Evolutionary conservation across 2,888 invertebrate species (phyloP), one percentile per base, ranked within the genome.

Genomic region (Xanthorhoe spadicearia): DNA sequence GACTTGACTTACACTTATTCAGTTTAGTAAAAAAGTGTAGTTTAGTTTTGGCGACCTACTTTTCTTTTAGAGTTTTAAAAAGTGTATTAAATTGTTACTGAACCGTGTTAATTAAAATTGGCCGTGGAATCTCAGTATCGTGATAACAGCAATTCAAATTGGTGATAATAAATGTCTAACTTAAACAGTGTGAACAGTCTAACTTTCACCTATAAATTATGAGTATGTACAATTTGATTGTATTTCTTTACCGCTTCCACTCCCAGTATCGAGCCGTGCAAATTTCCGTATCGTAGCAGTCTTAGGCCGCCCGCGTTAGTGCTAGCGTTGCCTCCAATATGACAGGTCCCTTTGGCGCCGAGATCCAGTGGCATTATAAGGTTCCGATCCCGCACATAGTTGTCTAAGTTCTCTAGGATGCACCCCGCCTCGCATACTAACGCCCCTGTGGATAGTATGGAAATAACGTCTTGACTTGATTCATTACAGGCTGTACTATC

Each of bases 231-330:
- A 23, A 23, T 23, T 1, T 23, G 23, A 13, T 38, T 43, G 38
- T 13, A 43, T 43, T 43, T 43, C 9, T 66, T 94, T 93, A 98
- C 99, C 50, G 96, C 98, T 94, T 99, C 98, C 53, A 99, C 83
- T 23, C 99, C 99, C 63, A 99, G 88, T 3, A 99, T 95, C 67
- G 95, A 97, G 23, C 98, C 98, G 81, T 98, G 99, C 6, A 99
- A 93, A 84, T 98, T 98, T 8, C 99, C 99, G 85, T 99, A 99
- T 48, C 99, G 95, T 38, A 99, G 86, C n/a, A 99, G 94, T 66
- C 99, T 93, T 19, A 99, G 88, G 0, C 99, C 99, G 0, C 99
- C 99, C 0, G 99, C 99, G 90, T 99, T 99, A 13, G 99, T 99
- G 46, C 99, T 96, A 28, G 99, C 94, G 86, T 99, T 99, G 17